These are phyloP conservation scores for Zapus hudsonius DNA, from an alignment of 2,113 vertebrate genomes.

Conservation along the genomic window DNA sequence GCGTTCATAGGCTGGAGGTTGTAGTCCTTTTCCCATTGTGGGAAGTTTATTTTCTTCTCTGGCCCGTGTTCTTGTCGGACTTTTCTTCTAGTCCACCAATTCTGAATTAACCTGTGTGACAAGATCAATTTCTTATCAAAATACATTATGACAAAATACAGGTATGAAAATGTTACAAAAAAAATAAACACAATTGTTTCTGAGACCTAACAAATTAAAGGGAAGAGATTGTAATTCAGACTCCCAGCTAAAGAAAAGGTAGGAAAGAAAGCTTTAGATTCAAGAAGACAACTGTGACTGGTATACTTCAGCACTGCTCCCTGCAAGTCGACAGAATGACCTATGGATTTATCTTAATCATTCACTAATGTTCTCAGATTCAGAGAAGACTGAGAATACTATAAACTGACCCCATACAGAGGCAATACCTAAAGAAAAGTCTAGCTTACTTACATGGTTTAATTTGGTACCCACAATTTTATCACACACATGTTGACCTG, in stretches of 20 bases:
- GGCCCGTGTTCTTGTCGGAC: constrained; percentile 90
- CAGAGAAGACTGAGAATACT: neutral
- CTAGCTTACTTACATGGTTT: neutral
- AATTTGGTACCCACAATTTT: neutral
- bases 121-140: constrained; percentile 34
- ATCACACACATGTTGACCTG: neutral
- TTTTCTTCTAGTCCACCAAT: constrained; percentile 95
- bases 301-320: neutral
- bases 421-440: neutral
- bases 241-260: neutral
- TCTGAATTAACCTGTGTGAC: constrained; percentile 91
- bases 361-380: neutral
- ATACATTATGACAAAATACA: too few species aligned
- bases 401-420: neutral
- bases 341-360: neutral
- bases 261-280: neutral
- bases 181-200: neutral
- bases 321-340: neutral
- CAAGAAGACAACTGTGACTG: neutral
- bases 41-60: constrained; percentile 87
- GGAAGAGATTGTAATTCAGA: neutral
- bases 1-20: constrained; percentile 95
- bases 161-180: neutral
- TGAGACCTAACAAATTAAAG: neutral
- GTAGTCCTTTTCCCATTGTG: constrained; percentile 96